Evolutionary conservation across 2,797 vertebrate species (phyloP).

Genomic region (Numenius phaeopus): DNA sequence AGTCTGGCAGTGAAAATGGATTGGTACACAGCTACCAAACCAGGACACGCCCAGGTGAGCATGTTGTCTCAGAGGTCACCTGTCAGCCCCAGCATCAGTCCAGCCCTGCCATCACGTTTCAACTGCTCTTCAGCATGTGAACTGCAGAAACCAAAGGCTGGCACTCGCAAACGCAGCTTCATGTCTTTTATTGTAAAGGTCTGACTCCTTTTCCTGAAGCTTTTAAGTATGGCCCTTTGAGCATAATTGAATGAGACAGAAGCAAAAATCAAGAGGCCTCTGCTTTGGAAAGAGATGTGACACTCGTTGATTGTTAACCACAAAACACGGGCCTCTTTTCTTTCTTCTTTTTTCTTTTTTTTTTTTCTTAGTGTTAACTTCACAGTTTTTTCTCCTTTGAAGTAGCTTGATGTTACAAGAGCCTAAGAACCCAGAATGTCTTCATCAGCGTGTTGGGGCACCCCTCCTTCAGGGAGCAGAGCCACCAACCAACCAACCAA

Average conservation of each 20-base stretch:
- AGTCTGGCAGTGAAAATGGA: background rate
- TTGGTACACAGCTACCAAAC: background rate
- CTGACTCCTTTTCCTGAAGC: slow-evolving; percentile 24
- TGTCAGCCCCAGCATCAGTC: background rate
- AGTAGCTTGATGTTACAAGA: background rate
- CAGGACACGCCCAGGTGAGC: background rate
- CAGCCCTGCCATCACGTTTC: background rate
- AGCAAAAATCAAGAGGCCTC: slow-evolving; percentile 29
- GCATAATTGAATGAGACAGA: slow-evolving; percentile 48
- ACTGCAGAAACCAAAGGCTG: background rate
- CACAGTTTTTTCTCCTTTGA: background rate
- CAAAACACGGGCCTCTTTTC: background rate
- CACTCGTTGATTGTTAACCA: background rate
- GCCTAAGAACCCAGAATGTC: background rate
- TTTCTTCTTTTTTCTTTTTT: background rate
- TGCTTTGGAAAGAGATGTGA: slow-evolving; percentile 10
- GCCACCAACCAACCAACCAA: background rate
- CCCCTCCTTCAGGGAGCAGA: background rate
- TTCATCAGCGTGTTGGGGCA: background rate
- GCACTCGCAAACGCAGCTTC: background rate
- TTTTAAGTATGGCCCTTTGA: slow-evolving; percentile 21
- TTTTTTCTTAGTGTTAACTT: background rate
- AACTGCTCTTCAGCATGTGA: background rate
- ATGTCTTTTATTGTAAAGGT: background rate
- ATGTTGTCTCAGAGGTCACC: background rate